Percentiles rank a stretch among this genome's conserved stretches.
Conservation (phyloP, 1,140 invertebrate genomes). For the Megalonaias nervosa region DNA sequence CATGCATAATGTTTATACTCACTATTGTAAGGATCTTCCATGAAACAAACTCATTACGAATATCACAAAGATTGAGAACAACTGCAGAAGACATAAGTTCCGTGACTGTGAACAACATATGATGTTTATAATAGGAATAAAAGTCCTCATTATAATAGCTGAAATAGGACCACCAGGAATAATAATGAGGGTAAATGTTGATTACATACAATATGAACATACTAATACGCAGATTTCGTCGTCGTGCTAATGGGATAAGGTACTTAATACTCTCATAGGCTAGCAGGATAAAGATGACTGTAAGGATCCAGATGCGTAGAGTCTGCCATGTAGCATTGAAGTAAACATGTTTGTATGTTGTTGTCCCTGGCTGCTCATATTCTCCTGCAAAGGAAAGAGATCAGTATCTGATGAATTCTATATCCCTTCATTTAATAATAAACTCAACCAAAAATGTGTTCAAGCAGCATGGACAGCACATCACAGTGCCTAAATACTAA, state of each 20-base stretch:
- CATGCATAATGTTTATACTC: slow-evolving; percentile 80
- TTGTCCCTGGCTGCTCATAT: slow-evolving; percentile 77
- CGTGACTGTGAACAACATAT: slow-evolving; percentile 80
- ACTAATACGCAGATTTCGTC: slow-evolving; percentile 76
- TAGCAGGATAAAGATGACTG: slow-evolving; percentile 78
- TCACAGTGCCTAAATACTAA: no score
- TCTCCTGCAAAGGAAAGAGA: slow-evolving; percentile 74
- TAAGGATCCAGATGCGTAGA: slow-evolving; percentile 84
- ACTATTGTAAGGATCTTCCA: slow-evolving; percentile 79
- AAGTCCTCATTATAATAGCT: slow-evolving; percentile 91
- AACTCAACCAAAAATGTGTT: no score
- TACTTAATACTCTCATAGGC: slow-evolving; percentile 83
- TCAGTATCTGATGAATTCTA: no score
- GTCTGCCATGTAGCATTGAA: slow-evolving; percentile 85
- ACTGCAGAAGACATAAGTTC: slow-evolving; percentile 81
- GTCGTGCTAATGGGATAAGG: slow-evolving; percentile 74
- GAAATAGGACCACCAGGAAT: slow-evolving; percentile 87
- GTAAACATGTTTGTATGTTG: slow-evolving; percentile 84
- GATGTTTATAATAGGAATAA: slow-evolving; percentile 76
- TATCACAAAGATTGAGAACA: slow-evolving; percentile 72
- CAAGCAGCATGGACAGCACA: no score
- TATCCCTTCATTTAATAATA: no score
- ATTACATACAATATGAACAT: slow-evolving; percentile 82
- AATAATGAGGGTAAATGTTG: slow-evolving; percentile 86
- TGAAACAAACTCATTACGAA: slow-evolving; percentile 75